Percentiles rank a stretch among this genome's conserved stretches.
Conservation (phyloP, 2,113 vertebrate species). For the Puma concolor region DNA sequence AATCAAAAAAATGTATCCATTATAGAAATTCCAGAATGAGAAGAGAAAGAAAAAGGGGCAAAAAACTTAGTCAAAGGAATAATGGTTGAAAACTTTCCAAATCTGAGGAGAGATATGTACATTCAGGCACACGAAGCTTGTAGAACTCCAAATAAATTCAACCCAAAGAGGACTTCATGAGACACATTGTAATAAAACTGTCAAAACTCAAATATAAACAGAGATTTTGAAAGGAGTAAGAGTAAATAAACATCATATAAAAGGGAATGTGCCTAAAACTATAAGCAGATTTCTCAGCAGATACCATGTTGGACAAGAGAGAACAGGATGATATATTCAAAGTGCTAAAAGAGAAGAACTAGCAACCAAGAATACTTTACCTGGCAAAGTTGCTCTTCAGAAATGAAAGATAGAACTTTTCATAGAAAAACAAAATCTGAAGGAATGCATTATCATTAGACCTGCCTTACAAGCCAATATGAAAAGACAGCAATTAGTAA, state of each 20-base stretch:
- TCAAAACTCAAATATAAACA: background rate
- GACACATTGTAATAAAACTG: background rate
- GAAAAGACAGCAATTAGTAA: background rate
- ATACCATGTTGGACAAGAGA: background rate
- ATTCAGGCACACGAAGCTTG: background rate
- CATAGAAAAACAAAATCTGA: background rate
- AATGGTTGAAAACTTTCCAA: background rate
- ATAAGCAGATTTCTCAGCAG: background rate
- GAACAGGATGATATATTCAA: background rate
- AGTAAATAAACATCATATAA: background rate
- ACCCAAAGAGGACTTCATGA: background rate
- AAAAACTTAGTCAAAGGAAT: background rate
- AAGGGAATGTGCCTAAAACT: background rate
- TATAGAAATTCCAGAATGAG: background rate
- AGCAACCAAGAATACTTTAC: background rate
- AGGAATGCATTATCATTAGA: background rate
- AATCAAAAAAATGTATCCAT: background rate
- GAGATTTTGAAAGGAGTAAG: background rate
- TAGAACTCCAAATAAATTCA: background rate
- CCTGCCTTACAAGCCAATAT: background rate
- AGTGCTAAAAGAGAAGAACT: background rate
- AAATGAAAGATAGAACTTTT: background rate
- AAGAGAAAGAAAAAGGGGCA: background rate
- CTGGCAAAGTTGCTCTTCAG: background rate
- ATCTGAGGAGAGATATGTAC: background rate